A percentile compares a stretch with the other conserved stretches of the same genome.
Evolutionary conservation across 2,113 vertebrate genomes (phyloP).

Genomic region (Phalacrocorax brasilianus): DNA sequence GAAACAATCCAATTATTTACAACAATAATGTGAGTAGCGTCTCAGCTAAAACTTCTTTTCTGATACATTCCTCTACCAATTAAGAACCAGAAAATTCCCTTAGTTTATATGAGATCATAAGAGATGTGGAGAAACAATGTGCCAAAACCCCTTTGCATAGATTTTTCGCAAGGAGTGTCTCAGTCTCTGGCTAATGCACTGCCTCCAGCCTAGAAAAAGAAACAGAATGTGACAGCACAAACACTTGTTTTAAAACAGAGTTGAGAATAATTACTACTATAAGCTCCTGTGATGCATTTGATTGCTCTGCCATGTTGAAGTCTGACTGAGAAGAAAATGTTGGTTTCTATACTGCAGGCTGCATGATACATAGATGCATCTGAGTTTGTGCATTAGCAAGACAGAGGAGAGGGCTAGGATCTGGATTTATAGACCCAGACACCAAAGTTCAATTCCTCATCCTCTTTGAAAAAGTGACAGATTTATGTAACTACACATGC

Average conservation of each 20-base stretch:
- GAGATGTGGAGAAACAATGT: neutral
- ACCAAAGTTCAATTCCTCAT: neutral
- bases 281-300: neutral
- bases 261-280: neutral
- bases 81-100: neutral
- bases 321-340: neutral
- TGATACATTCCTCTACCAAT: neutral
- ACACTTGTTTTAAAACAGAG: neutral
- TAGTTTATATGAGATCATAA: neutral
- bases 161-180: neutral
- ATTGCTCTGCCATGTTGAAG: neutral
- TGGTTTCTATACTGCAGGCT: neutral
- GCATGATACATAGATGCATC: rapidly evolving
- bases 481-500: neutral
- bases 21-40: neutral
- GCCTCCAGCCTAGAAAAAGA: neutral
- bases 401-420: neutral
- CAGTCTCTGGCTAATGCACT: neutral
- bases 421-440: neutral
- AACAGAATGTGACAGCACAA: neutral
- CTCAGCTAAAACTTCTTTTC: neutral
- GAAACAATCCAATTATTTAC: neutral
- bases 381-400: neutral
- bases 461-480: neutral
- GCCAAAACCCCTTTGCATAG: neutral